Conservation (phyloP, 2,797 vertebrate species). For the Myotis pilosus region DNA sequence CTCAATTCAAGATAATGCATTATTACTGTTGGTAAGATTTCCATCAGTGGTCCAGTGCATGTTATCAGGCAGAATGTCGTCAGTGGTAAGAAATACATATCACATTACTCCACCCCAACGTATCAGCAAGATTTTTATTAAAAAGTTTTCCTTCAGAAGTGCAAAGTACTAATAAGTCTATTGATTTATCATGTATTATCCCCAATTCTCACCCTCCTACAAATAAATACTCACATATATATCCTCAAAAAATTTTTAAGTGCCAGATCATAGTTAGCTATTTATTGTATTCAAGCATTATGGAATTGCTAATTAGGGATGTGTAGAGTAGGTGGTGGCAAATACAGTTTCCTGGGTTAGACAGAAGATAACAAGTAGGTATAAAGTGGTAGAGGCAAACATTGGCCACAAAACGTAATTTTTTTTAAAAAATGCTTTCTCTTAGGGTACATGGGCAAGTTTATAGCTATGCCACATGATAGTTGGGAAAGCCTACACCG, state of each 20-base stretch:
- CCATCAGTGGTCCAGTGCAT: not conserved
- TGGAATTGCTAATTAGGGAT: not conserved
- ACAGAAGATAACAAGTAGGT: not conserved
- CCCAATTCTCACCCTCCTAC: not conserved
- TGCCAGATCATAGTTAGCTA: not conserved
- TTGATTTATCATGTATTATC: not conserved
- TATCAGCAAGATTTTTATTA: constrained; percentile 11
- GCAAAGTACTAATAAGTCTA: not conserved
- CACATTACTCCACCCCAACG: not conserved
- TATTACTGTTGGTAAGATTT: not conserved
- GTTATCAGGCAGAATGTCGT: not conserved
- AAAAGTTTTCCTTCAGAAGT: not conserved
- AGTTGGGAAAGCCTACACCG: not conserved
- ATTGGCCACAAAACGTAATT: not conserved
- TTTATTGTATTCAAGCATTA: not conserved
- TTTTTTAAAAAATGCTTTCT: not conserved
- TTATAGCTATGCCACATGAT: not conserved
- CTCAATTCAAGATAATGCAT: not conserved
- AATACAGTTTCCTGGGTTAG: not conserved
- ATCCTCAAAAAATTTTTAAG: not conserved
- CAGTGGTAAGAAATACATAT: not conserved
- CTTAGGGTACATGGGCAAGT: not conserved
- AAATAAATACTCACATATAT: not conserved
- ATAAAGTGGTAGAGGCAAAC: not conserved
- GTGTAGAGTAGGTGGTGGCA: not conserved